Evolutionary conservation across 2,888 invertebrate species (phyloP).

Genomic region (Pristionchus exspectatus): DNA sequence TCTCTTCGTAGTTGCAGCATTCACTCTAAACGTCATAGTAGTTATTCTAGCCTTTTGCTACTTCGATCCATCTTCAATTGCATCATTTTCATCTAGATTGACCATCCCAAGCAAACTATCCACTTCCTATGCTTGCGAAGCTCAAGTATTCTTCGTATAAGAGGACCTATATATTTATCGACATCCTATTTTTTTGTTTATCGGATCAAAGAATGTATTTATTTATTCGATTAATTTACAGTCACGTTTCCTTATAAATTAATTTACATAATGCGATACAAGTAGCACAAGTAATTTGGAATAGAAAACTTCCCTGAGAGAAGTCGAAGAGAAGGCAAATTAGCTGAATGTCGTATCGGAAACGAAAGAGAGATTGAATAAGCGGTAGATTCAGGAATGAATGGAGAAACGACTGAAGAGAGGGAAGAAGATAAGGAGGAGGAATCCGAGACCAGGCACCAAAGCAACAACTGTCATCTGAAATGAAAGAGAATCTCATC

Average conservation of each 20-base stretch:
- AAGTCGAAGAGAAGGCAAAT: neutral
- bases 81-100: conserved; percentile 5
- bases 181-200: no score
- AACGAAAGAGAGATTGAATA: neutral
- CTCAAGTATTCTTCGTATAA: conserved; percentile 53
- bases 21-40: conserved; percentile 69
- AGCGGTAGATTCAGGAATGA: conserved; percentile 25
- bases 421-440: conserved; percentile 61
- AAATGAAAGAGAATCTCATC: conserved; percentile 23
- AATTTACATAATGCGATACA: neutral
- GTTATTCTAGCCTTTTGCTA: conserved; percentile 69
- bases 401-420: conserved; percentile 59
- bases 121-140: neutral
- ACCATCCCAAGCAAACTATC: conserved; percentile 3
- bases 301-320: neutral
- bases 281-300: conserved; percentile 14
- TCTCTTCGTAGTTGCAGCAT: conserved; percentile 69
- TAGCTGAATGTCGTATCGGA: neutral
- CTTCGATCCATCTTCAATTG: conserved; percentile 65
- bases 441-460: conserved; percentile 62
- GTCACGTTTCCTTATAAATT: neutral
- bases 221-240: neutral
- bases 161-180: no score
- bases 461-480: conserved; percentile 64
- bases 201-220: neutral